Evolutionary conservation across 1,140 invertebrate genomes (phyloP).

Genomic region (Drosophila dunni): DNA sequence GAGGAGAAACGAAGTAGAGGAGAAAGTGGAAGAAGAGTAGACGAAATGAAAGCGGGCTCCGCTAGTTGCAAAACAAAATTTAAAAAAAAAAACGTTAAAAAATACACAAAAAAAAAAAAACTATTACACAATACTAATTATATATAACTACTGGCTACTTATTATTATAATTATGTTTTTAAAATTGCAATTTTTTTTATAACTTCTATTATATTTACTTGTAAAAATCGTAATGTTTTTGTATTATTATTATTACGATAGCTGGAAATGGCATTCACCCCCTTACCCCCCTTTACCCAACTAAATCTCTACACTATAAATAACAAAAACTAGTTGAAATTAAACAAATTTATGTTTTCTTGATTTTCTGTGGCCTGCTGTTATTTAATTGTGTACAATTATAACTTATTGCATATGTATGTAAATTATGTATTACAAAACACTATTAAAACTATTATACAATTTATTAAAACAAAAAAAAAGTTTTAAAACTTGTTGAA

Average conservation of each 20-base stretch:
- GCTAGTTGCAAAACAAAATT: conserved; percentile 20
- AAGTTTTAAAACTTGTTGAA: conserved; percentile 54
- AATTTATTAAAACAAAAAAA: conserved; percentile 48
- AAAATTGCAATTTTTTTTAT: conserved; percentile 6
- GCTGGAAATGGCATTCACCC: neutral
- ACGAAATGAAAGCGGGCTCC: conserved; percentile 3
- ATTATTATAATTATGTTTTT: conserved; percentile 34
- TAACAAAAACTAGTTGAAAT: conserved; percentile 38
- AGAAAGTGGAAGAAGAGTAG: neutral
- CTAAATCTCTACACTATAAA: conserved; percentile 55
- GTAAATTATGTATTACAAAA: conserved; percentile 18
- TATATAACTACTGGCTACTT: conserved; percentile 27
- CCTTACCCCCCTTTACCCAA: conserved; percentile 4
- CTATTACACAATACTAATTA: conserved; percentile 35
- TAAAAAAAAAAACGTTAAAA: neutral
- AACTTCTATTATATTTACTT: conserved; percentile 19
- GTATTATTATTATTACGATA: conserved; percentile 21
- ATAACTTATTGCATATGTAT: conserved; percentile 65
- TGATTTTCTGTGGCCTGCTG: conserved; percentile 49
- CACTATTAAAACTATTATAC: conserved; percentile 49
- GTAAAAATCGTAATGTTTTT: conserved; percentile 16
- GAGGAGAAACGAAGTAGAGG: no score
- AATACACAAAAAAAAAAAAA: conserved; percentile 16
- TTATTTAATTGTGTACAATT: conserved; percentile 62
- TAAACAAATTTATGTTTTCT: conserved; percentile 29